A percentile compares a stretch with the other conserved stretches of the same genome.
Evolutionary conservation across 2,888 invertebrate species (phyloP).

Genomic region (Acronicta psi): DNA sequence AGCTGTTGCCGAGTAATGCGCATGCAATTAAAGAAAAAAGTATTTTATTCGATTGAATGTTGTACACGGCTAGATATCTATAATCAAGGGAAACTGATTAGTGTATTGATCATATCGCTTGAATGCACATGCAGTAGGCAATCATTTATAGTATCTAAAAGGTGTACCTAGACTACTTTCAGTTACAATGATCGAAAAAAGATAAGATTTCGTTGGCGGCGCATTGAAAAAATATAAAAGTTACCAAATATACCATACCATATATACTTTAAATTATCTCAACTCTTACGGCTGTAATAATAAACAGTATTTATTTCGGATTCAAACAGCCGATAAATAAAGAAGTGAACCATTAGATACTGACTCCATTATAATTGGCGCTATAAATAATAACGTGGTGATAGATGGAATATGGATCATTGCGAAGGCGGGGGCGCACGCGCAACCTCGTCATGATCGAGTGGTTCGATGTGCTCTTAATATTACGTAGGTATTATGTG

Average conservation of each 20-base stretch:
- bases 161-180: slow-evolving; percentile 27
- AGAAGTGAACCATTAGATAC: slow-evolving; percentile 52
- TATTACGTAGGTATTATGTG: slow-evolving; percentile 28
- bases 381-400: slow-evolving; percentile 71
- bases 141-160: slow-evolving; percentile 49
- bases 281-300: slow-evolving; percentile 34
- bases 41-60: slow-evolving; percentile 23
- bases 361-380: slow-evolving; percentile 63
- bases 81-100: slow-evolving; percentile 44
- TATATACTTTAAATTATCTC: neutral
- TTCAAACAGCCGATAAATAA: slow-evolving; percentile 47
- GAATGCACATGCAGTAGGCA: slow-evolving; percentile 28
- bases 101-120: slow-evolving; percentile 44
- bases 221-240: too few relatives aligned
- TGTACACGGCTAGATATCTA: slow-evolving; percentile 19
- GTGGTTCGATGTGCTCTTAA: slow-evolving; percentile 53
- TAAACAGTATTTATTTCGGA: slow-evolving; percentile 35
- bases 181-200: slow-evolving; percentile 12
- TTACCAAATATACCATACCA: too few relatives aligned
- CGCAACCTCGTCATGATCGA: slow-evolving; percentile 63
- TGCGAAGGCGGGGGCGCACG: slow-evolving; percentile 64
- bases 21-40: slow-evolving; percentile 23
- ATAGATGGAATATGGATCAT: slow-evolving; percentile 71
- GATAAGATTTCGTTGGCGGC: neutral
- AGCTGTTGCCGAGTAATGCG: slow-evolving; percentile 9